Evolutionary conservation across 2,113 vertebrate species (phyloP).

Genomic region (Progne subis): DNA sequence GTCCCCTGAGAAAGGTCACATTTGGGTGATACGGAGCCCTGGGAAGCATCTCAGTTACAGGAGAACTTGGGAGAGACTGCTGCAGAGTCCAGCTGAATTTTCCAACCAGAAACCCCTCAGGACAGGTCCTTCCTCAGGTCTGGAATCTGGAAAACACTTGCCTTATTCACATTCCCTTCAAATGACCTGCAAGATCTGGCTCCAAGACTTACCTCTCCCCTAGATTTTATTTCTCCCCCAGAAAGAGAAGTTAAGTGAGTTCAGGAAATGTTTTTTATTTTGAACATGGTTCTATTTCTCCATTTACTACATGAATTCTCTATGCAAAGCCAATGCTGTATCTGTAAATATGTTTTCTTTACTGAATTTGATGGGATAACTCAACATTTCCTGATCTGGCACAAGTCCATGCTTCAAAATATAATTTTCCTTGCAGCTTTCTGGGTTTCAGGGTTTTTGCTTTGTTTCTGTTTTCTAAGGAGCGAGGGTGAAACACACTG

Average conservation of each 20-base stretch:
- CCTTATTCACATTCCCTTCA: neutral
- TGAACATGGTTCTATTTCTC: neutral
- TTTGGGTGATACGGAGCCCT: neutral
- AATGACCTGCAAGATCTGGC: conserved; percentile 47
- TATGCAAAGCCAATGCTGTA: neutral
- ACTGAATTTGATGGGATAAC: conserved; percentile 36
- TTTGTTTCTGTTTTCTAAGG: neutral
- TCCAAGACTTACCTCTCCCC: neutral
- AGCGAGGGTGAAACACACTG: neutral
- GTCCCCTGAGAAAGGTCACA: neutral
- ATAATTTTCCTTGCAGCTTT: neutral
- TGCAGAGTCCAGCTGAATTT: neutral
- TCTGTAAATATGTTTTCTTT: conserved; percentile 31
- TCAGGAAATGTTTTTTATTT: conserved; percentile 25
- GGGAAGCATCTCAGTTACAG: neutral
- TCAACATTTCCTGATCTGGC: conserved; percentile 41
- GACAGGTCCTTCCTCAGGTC: neutral
- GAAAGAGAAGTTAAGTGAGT: conserved; percentile 10
- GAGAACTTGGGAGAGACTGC: neutral
- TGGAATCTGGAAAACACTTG: conserved; percentile 33
- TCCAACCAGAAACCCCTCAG: neutral
- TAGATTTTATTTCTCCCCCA: conserved; percentile 20
- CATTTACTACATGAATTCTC: neutral
- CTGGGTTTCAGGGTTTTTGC: neutral
- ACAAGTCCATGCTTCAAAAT: conserved; percentile 34